phyloP scores from a whole-genome alignment of 2,113 vertebrate genomes.

The Rissa tridactyla region DNA sequence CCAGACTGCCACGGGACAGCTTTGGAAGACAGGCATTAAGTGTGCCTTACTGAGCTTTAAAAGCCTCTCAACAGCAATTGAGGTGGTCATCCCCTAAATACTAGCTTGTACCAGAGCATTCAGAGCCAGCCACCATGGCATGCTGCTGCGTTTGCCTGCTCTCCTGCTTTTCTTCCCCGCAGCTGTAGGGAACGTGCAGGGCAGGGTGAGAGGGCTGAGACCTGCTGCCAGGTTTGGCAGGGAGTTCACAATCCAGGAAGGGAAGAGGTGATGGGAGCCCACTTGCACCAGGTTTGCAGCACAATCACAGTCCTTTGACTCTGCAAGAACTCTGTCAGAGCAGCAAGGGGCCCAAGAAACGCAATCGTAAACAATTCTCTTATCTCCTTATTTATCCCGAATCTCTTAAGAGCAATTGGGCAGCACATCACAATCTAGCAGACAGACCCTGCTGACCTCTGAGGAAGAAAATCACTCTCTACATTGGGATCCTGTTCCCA shows the following conservation, averaged over 20 bases:
- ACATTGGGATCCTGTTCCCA: not conserved
- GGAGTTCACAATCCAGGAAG: not conserved
- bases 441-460: not conserved
- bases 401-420: not conserved
- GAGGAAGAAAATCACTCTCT: not conserved
- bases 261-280: not conserved
- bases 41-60: not conserved
- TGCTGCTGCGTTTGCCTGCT: accelerated
- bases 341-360: not conserved
- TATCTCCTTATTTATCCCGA: not conserved
- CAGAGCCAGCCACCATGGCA: not conserved
- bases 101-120: not conserved
- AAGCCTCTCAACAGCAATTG: not conserved
- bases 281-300: not conserved
- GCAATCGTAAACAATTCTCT: not conserved
- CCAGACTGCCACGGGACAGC: not conserved
- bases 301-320: not conserved
- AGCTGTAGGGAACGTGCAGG: not conserved
- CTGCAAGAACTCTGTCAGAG: not conserved
- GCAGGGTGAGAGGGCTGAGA: constrained; percentile 15
- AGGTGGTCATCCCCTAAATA: not conserved
- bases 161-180: not conserved
- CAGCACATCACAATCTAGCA: not conserved
- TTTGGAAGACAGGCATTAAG: not conserved
- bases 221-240: not conserved